Evolutionary conservation across 1,140 invertebrate genomes (phyloP), one percentile per base, ranked within the genome.

Genomic region (Drosophila nikananu): DNA sequence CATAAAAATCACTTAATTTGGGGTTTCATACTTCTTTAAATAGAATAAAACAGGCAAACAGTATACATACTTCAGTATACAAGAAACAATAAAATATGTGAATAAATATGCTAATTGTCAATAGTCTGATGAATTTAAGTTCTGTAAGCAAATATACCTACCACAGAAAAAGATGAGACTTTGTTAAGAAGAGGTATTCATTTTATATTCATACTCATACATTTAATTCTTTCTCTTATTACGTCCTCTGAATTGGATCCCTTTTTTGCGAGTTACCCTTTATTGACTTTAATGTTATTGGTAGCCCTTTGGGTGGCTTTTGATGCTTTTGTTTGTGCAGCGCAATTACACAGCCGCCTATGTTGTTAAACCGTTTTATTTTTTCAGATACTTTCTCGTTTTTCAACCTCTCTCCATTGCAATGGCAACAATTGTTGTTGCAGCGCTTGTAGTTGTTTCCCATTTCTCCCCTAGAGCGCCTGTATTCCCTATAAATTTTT

Each of bases 401-500:
- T 77, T 77, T 68, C 44, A 61, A 60, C 75, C 67, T 57, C 67
- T 57, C 74, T 77, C 74, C 63, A 77, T 77, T 77, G 74, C 75
- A 77, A 77, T 77, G 74, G 52, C 62, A 77, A 77, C 74, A 67
- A 77, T 59, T 66, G 73, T 49, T 62, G 41, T 58, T 63, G 49
- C 23, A 27, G 54, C 37, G 19, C 39, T 37, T 61, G 71, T 49
- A 46, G 44, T 46, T 77, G 73, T 51, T 59, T 49, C 23, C 42
- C 73, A 32, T 39, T 51, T 60, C 58, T 59, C 52, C 71, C 82
- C 82, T 52, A 60, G 60, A 83, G 83, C 83, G 72, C 80, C 87
- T 87, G 83, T 83, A 87, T 87, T 87, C 68, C 84, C 83, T 87
- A 87, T 87, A 87, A 89, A 87, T 87, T 87, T 87, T 87, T 89